Base-by-base conservation (phyloP, 2,113 vertebrate genomes). In the Mellivora capensis region DNA sequence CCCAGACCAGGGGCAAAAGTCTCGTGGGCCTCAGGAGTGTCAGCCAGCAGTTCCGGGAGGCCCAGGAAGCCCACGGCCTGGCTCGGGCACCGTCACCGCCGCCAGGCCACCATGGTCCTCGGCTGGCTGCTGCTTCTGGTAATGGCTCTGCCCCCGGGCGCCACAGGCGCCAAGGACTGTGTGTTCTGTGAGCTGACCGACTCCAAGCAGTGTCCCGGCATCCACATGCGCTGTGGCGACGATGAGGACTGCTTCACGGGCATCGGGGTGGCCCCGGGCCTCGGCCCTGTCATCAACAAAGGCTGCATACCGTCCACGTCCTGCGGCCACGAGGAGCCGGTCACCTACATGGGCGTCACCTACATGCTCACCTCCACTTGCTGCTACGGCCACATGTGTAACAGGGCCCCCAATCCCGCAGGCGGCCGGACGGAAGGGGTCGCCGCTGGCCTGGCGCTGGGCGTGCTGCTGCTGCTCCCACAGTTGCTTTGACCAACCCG, bases 281-380 rank as follows among this genome's bases (percentile, higher is more conserved):
- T 93, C 0, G 34, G 98, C 3, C 27, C 88, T 12, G 3, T 98
- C 97, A 61, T 49, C 93, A 98, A 94, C 96, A 98, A 98, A 27
- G 98, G 98, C 90, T 98, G 98, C 0, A 4, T 97, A 29, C 79
- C 10, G 0, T 6, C 96, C 86, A 92, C 90, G 15, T 79, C 4
- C n/a, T 98, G 98, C 0, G 98, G 98, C 88, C 97, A 62, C 0
- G 96, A 98, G 87, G 97, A 98, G 15, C 97, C 98, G 0, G 8
- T 98, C 61, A 64, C 7, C 90, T 93, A 98, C 90, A 98, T 96
- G 98, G 98, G 98, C 0, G 88, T 98, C 71, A 98, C 98, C 47
- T 98, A 98, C 97, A 98, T 64, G 91, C 97, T 98, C 44, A 90
- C 72, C 89, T 97, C 97, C 83, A 64, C 6, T 17, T 98, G 98